Evolutionary conservation across 1,140 invertebrate species (phyloP).

Genomic region (Lasaia peninsularis): DNA sequence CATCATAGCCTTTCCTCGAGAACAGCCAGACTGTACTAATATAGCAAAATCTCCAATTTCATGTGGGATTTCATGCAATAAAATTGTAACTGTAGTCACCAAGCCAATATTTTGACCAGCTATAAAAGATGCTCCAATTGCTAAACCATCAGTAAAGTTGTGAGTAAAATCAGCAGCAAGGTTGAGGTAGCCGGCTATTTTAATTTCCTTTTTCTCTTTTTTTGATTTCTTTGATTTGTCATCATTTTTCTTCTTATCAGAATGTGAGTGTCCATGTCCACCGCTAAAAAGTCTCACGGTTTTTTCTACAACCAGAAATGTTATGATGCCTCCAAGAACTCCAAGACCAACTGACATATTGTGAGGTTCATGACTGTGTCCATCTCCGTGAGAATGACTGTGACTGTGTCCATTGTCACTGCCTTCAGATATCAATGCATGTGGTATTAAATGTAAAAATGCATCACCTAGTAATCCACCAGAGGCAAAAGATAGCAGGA

Average conservation of each 20-base stretch:
- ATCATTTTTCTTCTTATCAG: conserved; percentile 67
- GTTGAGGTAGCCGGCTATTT: conserved; percentile 96
- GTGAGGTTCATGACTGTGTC: conserved; percentile 76
- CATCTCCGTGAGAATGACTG: conserved; percentile 74
- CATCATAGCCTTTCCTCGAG: conserved; percentile 92
- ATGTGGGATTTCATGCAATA: conserved; percentile 98
- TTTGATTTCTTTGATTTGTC: conserved; percentile 63
- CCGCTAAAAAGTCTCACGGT: conserved; percentile 93
- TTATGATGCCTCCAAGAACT: conserved; percentile 93
- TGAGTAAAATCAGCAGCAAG: conserved; percentile 96
- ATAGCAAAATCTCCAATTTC: conserved; percentile 99
- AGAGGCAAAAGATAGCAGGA: conserved; percentile 95
- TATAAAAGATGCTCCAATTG: conserved; percentile 97
- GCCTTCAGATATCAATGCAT: conserved; percentile 84
- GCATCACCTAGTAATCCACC: conserved; percentile 97
- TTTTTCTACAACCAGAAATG: conserved; percentile 96
- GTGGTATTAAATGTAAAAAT: conserved; percentile 97
- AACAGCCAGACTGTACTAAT: conserved; percentile 95
- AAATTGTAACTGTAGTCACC: conserved; percentile 94
- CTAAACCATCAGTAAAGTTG: conserved; percentile 97
- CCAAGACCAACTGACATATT: conserved; percentile 93
- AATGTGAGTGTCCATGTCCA: conserved; percentile 80
- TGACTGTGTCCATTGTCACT: conserved; percentile 80
- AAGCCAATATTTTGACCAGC: conserved; percentile 90
- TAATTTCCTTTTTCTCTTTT: conserved; percentile 82